Base-by-base conservation (phyloP, 2,113 vertebrate species). In the Colinus virginianus region DNA sequence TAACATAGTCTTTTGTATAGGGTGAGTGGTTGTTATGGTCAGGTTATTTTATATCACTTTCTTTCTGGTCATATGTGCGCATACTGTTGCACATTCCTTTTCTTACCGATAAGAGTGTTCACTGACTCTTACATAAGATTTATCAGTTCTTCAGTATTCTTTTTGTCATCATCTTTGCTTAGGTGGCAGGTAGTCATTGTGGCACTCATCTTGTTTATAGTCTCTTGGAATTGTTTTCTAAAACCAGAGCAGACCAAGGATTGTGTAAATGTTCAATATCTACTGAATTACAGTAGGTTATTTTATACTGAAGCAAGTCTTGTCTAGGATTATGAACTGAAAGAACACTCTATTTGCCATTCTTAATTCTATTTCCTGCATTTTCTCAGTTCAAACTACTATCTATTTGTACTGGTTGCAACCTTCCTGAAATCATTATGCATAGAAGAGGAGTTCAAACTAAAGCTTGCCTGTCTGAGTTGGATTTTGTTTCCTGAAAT, bases 1-100 rank as follows among this genome's bases (percentile, higher is more conserved):
- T 99, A 97, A 95, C 87, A 9, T 77, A 40, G 30, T 68, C 94
- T 96, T 94, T 91, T 81, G 70, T 4, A 30, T 79, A 53, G n/a
- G 10, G 45, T 63, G 32, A 82, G 7, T 10, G 76, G 69, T 87
- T 80, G 26, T 76, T 84, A 14, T 13, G 34, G 51, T 55, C 38
- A 32, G 17, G 21, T 86, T 84, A n/a, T 90, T 92, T 86, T 87
- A 14, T 67, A n/a, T 76, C 48, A 9, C 25, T 66, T 92, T 40
- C 6, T 40, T 85, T 26, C 25, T 63, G 13, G 48, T 90, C 9
- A 17, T 71, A 1, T 1, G 0, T 55, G 42, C 7, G 25, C 2
- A 1, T 22, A 42, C 18, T 66, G 6, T 23, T 69, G 55, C 36
- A 70, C 15, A 40, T 80, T 48, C 7, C 6, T 63, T 80, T 87